Percentiles rank a stretch among this genome's conserved stretches.
These are phyloP conservation scores for human DNA, from an alignment of 2,113 vertebrate genomes.

Conservation along the genomic window DNA sequence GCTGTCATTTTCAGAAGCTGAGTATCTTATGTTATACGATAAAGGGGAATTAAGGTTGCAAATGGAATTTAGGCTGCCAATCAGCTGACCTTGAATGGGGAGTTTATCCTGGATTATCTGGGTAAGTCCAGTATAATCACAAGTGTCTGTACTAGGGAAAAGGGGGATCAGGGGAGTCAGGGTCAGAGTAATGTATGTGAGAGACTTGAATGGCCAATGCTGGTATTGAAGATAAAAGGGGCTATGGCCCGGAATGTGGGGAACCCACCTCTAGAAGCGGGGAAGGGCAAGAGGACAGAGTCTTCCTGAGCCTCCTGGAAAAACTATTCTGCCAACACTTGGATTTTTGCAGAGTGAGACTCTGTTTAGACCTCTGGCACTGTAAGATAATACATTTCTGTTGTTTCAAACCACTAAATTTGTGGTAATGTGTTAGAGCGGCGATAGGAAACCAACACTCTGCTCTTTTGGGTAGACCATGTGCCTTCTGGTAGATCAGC, in stretches of 20 bases:
- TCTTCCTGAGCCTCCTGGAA: background rate
- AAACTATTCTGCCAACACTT: background rate
- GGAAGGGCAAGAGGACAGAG: background rate
- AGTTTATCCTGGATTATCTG: background rate
- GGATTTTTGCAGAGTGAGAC: background rate
- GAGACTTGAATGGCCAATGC: accelerated
- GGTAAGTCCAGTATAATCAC: background rate
- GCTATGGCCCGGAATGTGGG: no score
- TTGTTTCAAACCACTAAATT: background rate
- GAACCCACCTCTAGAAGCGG: background rate
- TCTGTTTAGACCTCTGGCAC: background rate
- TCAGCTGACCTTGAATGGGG: background rate
- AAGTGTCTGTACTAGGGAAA: background rate
- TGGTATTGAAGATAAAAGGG: background rate
- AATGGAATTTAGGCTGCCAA: background rate
- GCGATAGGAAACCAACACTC: background rate
- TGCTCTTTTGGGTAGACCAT: background rate
- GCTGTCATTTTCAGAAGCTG: background rate
- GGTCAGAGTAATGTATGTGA: background rate
- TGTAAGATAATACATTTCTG: background rate
- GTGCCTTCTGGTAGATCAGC: background rate
- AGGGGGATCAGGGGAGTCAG: background rate
- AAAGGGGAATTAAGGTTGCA: background rate
- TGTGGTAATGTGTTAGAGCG: background rate
- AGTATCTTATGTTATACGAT: background rate